Evolutionary conservation across 37 sponge, comb jelly and placozoan species (phyloP), one percentile per base, ranked within the genome.

Genomic region (Axinella damicornis): DNA sequence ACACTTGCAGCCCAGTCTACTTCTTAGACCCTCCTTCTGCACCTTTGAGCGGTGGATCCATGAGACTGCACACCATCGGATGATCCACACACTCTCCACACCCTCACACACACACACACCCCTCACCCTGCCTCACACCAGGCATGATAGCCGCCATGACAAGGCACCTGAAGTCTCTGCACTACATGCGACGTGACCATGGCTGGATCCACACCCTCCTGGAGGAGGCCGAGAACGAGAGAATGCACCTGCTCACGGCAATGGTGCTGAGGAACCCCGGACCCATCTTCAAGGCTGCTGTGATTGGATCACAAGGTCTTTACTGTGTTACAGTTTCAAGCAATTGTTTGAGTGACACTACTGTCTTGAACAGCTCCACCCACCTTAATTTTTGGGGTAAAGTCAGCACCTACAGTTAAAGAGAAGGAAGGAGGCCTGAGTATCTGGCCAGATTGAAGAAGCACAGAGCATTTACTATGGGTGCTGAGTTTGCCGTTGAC

Each of bases 131-230:
- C 75, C 57, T 19, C 53, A 41, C 41, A 36, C 33, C 59, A 71
- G 94, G 94, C 0, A 96, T 96, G 97, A 83, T 96, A 20, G 97
- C 78, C 13, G 97, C 97, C 20, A 96, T 96, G 97, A 76, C 75
- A 21, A 55, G 97, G 70, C 97, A 96, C 77, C 55, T 96, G 72
- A 85, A 87, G 59, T 96, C 97, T 12, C 76, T 96, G 53, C 77
- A 94, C 28, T 25, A 66, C 40, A 71, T 96, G 92, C 39, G 77
- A 41, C 69, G 97, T 28, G 97, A 96, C 79, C 77, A 94, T 68
- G 97, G 97, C 31, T 96, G 97, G 97, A 96, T 96, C 24, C 97
- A 96, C 83, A 96, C 97, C 0, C 77, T 96, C 32, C 83, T 96
- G 2, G 97, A 96, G 87, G 97, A 96, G 70, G 97, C 97, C 5